These are phyloP conservation scores for Lipophrys pholis DNA, from an alignment of 2,113 vertebrate species.

Conservation along the genomic window DNA sequence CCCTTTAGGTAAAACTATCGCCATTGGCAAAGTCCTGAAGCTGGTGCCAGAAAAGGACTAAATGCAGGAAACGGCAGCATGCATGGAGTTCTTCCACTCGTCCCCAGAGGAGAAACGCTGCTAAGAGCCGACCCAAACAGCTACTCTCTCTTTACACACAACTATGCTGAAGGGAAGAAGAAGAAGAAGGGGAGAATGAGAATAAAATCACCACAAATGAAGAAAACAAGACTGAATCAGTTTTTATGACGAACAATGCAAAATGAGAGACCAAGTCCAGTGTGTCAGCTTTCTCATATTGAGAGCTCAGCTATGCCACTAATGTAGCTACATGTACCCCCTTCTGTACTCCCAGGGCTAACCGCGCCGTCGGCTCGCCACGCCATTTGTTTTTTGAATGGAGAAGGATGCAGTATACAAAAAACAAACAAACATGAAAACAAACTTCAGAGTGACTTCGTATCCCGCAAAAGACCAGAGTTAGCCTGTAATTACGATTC, in stretches of 20 bases:
- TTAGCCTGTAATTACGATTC: slow-evolving; percentile 85
- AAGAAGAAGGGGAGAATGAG: slow-evolving; percentile 48
- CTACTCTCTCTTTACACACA: slow-evolving; percentile 89
- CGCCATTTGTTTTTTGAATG: slow-evolving; percentile 76
- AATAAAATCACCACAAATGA: slow-evolving; percentile 65
- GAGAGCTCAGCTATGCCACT: slow-evolving; percentile 99
- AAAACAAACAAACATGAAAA: slow-evolving; percentile 73
- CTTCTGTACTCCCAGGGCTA: slow-evolving; percentile 57
- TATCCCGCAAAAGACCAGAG: slow-evolving; percentile 86
- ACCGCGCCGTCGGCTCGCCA: slow-evolving; percentile 46
- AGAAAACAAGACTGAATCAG: slow-evolving; percentile 81
- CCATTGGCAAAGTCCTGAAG: slow-evolving; percentile 99
- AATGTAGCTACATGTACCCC: slow-evolving; percentile 86
- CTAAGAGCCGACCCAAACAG: slow-evolving; percentile 90
- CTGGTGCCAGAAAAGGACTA: slow-evolving; percentile 99
- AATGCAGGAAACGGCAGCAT: slow-evolving; percentile 79
- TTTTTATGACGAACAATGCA: slow-evolving; percentile 81
- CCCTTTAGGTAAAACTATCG: slow-evolving; percentile 96
- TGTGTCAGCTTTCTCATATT: slow-evolving; percentile 99
- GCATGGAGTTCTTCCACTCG: slow-evolving; percentile 86
- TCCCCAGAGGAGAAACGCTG: slow-evolving; percentile 89
- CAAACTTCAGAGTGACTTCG: slow-evolving; percentile 82
- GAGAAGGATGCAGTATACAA: slow-evolving; percentile 77
- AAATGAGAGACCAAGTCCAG: slow-evolving; percentile 88
- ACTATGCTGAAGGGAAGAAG: slow-evolving; percentile 79